phyloP scores from a whole-genome alignment of 1,140 invertebrate genomes.

The Lepidurus apus region DNA sequence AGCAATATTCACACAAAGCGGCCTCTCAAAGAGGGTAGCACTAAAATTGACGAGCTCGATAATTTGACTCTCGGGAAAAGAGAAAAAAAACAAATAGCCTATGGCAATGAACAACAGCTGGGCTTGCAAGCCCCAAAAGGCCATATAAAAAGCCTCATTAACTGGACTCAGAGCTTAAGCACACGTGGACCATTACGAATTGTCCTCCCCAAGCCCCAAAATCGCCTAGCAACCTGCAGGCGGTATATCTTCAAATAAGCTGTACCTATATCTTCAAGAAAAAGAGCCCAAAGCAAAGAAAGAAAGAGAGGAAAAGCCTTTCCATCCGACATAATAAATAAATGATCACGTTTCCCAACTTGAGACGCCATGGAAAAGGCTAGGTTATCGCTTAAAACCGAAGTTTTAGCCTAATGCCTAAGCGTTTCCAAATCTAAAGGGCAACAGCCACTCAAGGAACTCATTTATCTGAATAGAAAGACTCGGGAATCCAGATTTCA shows the following conservation, averaged over 20 bases:
- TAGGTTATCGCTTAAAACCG: not conserved
- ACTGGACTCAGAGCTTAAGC: not conserved
- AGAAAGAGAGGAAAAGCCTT: not conserved
- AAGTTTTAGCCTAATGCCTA: not conserved
- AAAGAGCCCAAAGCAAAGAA: not conserved
- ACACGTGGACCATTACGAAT: constrained; percentile 15
- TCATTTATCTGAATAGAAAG: too few species aligned
- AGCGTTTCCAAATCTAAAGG: not conserved
- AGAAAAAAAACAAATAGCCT: not conserved
- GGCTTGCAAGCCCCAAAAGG: not conserved
- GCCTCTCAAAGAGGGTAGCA: not conserved
- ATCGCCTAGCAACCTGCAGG: constrained; percentile 8
- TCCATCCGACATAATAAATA: not conserved
- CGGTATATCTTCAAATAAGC: not conserved
- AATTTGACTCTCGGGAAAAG: not conserved
- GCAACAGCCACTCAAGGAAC: too few species aligned
- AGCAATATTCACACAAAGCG: not conserved
- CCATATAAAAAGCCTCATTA: not conserved
- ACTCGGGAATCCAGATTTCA: too few species aligned
- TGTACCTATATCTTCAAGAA: not conserved
- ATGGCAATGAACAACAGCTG: not conserved
- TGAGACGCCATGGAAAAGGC: not conserved
- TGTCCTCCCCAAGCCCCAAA: not conserved
- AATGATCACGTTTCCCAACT: not conserved
- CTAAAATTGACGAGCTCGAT: constrained; percentile 7